These are phyloP conservation scores for Gymnothorax reevesii DNA, from an alignment of 2,797 vertebrate genomes.

Conservation along the genomic window DNA sequence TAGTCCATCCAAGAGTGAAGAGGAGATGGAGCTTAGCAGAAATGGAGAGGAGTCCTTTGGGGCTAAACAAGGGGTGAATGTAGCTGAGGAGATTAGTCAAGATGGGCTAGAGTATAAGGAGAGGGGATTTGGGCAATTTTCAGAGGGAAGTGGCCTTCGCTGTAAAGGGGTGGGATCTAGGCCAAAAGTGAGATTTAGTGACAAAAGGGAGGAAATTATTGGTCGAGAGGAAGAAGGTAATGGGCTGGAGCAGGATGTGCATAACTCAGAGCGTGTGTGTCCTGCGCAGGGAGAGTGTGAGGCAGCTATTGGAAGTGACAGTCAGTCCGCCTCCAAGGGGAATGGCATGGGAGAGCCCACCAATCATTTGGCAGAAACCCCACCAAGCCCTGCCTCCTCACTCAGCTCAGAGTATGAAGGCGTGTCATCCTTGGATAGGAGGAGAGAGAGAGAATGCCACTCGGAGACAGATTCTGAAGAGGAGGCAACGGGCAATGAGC, in stretches of 20 bases:
- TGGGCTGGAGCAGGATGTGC: conserved; percentile 63
- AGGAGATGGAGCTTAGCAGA: conserved; percentile 53
- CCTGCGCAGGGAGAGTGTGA: conserved; percentile 49
- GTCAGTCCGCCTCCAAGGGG: conserved; percentile 34
- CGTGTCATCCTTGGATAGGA: conserved; percentile 70
- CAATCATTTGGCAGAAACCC: conserved; percentile 61
- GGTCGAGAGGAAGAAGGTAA: conserved; percentile 69
- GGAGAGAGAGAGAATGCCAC: conserved; percentile 68
- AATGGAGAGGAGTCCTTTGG: conserved; percentile 47
- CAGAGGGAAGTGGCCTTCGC: conserved; percentile 66
- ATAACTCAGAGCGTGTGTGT: conserved; percentile 47
- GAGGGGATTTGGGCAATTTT: conserved; percentile 55
- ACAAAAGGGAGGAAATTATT: conserved; percentile 79
- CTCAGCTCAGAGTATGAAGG: conserved; percentile 75
- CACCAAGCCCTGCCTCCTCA: conserved; percentile 73
- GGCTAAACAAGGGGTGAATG: conserved; percentile 62
- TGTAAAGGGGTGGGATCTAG: conserved; percentile 57
- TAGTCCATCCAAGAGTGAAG: conserved; percentile 47
- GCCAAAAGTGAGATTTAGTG: conserved; percentile 79
- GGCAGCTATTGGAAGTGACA: conserved; percentile 30
- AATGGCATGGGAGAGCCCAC: conserved; percentile 50
- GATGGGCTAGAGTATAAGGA: conserved; percentile 53
- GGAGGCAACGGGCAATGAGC: conserved; percentile 62
- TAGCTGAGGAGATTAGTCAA: conserved; percentile 57
- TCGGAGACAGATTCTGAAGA: conserved; percentile 76